Conservation (phyloP, 2,797 vertebrate species). For the Pipistrellus pygmaeus region DNA sequence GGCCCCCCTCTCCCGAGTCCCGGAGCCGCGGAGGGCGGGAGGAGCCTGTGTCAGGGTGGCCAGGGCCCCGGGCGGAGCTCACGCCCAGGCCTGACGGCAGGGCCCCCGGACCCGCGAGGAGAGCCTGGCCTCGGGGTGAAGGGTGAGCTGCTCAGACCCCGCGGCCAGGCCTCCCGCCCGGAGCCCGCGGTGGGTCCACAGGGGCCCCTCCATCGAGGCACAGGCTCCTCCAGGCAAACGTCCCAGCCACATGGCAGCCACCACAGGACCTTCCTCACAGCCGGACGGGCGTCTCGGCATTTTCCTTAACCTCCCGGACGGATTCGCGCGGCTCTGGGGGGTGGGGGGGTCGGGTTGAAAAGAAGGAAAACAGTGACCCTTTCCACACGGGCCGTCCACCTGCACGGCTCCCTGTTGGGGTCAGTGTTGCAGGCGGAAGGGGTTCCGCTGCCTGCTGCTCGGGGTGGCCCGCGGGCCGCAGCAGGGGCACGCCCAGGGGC, state of each 20-base stretch:
- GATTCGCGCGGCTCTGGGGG: not conserved
- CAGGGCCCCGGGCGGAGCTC: not conserved
- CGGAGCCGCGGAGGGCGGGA: too few species aligned
- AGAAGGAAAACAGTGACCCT: not conserved
- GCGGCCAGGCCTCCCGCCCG: not conserved
- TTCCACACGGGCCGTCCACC: not conserved
- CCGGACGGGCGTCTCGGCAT: not conserved
- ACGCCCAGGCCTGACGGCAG: too few species aligned
- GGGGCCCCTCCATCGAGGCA: accelerated
- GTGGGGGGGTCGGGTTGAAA: not conserved
- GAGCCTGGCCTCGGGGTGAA: too few species aligned
- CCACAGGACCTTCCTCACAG: not conserved
- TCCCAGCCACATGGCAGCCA: not conserved
- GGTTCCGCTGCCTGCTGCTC: not conserved
- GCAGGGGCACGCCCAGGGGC: not conserved
- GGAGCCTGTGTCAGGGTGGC: not conserved
- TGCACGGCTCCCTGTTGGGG: not conserved
- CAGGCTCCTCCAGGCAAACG: not conserved
- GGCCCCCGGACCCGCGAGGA: accelerated
- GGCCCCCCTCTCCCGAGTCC: accelerated
- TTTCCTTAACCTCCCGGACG: not conserved
- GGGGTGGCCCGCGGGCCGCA: accelerated
- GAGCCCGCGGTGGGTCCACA: accelerated
- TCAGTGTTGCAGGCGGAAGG: not conserved
- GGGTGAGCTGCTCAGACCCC: not conserved